These are phyloP conservation scores for Phania funesta DNA, from an alignment of 2,888 invertebrate genomes.

Conservation along the genomic window DNA sequence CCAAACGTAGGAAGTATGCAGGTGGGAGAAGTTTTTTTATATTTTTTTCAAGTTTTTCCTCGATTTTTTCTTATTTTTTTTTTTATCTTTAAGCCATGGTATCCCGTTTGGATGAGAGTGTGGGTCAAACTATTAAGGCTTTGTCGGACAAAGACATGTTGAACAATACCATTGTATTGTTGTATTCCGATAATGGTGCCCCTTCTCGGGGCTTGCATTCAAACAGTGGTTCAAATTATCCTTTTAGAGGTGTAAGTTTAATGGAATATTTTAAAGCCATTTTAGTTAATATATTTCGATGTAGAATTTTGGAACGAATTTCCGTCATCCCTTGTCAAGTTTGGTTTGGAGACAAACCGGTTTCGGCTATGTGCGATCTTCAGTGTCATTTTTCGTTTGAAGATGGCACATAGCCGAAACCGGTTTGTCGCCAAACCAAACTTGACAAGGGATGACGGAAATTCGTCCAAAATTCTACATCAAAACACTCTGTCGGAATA, in stretches of 20 bases:
- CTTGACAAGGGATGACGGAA: too few relatives aligned
- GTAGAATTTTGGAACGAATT: too few relatives aligned
- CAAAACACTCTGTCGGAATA: too few relatives aligned
- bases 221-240: constrained; percentile 91
- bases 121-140: constrained; percentile 88
- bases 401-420: too few relatives aligned
- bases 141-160: constrained; percentile 86
- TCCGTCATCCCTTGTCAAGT: too few relatives aligned
- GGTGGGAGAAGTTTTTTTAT: constrained; percentile 79
- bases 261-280: background rate
- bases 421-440: too few relatives aligned
- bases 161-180: constrained; percentile 90
- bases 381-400: too few relatives aligned
- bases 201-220: constrained; percentile 86
- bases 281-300: background rate
- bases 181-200: constrained; percentile 94
- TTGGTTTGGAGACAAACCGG: too few relatives aligned
- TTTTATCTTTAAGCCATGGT: constrained; percentile 86
- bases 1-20: constrained; percentile 85
- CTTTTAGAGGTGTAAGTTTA: constrained; percentile 85
- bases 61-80: background rate
- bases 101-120: constrained; percentile 90
- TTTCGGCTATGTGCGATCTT: too few relatives aligned
- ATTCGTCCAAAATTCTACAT: too few relatives aligned
- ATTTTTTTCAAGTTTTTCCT: background rate